phyloP scores from a whole-genome alignment of 2,888 invertebrate species.

The Nomada flava region DNA sequence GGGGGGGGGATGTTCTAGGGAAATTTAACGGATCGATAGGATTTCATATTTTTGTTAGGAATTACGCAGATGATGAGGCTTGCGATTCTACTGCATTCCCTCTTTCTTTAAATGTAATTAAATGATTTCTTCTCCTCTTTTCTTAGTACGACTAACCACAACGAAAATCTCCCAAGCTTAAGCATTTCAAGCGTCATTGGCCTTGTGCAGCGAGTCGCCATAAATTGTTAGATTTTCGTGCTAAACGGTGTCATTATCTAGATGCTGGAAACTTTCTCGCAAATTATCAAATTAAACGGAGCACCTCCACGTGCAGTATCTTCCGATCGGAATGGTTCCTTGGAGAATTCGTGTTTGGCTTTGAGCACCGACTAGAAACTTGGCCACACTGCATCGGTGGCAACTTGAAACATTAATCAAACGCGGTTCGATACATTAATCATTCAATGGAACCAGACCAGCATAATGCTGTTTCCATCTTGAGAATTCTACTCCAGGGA shows the following conservation, averaged over 20 bases:
- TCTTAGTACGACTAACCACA: no score
- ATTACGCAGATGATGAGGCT: no score
- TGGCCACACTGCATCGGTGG: slow-evolving; percentile 9
- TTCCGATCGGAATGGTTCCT: slow-evolving; percentile 27
- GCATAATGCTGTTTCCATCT: background rate
- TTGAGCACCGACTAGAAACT: slow-evolving; percentile 15
- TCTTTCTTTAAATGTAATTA: no score
- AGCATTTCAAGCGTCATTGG: no score
- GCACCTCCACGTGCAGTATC: slow-evolving; percentile 21
- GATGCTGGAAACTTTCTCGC: slow-evolving; percentile 10
- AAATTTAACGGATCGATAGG: no score
- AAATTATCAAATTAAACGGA: background rate
- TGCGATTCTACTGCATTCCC: no score
- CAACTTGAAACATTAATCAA: slow-evolving; percentile 30
- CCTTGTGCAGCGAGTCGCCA: no score
- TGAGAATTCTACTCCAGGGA: background rate
- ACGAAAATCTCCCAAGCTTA: no score
- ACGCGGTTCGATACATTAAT: slow-evolving; percentile 17
- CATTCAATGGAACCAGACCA: slow-evolving; percentile 27
- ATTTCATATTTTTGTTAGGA: no score
- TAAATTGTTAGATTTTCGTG: background rate
- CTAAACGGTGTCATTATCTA: slow-evolving; percentile 7
- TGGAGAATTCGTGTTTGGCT: slow-evolving; percentile 23
- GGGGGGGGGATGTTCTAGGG: no score
- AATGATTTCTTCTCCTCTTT: background rate